Base-by-base conservation (phyloP, 1,140 invertebrate genomes). In the Diachasmimorpha longicaudata region DNA sequence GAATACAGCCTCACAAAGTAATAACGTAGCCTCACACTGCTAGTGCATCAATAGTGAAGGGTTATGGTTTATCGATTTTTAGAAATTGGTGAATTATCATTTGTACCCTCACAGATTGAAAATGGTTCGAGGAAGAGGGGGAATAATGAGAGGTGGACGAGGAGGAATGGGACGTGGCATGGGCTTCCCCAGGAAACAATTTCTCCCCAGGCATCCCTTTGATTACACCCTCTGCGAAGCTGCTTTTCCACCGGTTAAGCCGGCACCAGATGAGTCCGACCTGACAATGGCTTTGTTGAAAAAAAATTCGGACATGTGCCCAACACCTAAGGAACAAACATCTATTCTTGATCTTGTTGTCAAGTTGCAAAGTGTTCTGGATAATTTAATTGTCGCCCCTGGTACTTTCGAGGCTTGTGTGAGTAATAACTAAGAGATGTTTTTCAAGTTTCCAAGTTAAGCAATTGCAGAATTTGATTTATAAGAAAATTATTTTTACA, bases 371-470 rank as follows among this genome's bases (percentile, higher is more conserved):
- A 93, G 93, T 44, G 96, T 98, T 46, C 89, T 99, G 48, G 97
- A 99, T 85, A 98, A 96, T 87, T 88, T 99, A 16, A 96, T 98
- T 67, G 94, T 99, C 0, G 94, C 96, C 13, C 97, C 98, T 0
- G 96, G 95, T 11, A 94, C 93, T 79, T 98, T 99, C 90, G 97
- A 98, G 86, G 96, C 97, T 78, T 98, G 97, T 89, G 97, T 99
- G 91, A 94, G 96, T 95, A 6, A 19, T 23, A 11, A 63, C n/a
- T n/a, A n/a, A n/a, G n/a, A n/a, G n/a, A n/a, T n/a, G n/a, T n/a
- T n/a, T n/a, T n/a, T n/a, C n/a, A n/a, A n/a, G n/a, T n/a, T n/a
- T n/a, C n/a, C 31, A 31, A 31, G 31, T 31, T 31, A 31, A 31
- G 6, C 6, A 31, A 31, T 6, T 31, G 31, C 31, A 31, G 6